Evolutionary conservation across 2,797 vertebrate species (phyloP).

Genomic region (Scolopax rusticola): DNA sequence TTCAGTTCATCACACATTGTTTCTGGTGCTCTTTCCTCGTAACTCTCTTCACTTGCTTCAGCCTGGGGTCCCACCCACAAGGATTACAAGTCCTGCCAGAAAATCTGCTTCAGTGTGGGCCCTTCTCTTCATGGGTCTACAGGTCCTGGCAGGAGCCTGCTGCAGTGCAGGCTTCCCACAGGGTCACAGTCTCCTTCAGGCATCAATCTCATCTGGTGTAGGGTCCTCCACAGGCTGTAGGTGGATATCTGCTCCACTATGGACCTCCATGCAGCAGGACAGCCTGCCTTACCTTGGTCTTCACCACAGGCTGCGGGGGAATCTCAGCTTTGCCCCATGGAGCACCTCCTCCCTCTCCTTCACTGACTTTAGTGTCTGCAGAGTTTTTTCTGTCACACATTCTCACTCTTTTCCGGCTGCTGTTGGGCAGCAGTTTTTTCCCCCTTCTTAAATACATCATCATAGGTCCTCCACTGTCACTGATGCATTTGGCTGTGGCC

Average conservation of each 20-base stretch:
- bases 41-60: background rate
- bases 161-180: background rate
- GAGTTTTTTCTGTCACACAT: no score
- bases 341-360: background rate
- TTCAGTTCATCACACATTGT: background rate
- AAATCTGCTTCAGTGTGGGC: background rate
- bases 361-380: background rate
- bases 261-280: background rate
- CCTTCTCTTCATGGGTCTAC: background rate
- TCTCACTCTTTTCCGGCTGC: background rate
- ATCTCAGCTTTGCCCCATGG: background rate
- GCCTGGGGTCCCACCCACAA: background rate
- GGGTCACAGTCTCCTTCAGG: background rate
- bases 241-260: background rate
- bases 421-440: background rate
- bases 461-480: no score
- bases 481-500: background rate
- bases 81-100: background rate
- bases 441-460: background rate
- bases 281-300: background rate
- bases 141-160: background rate
- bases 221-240: background rate
- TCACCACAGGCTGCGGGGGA: background rate
- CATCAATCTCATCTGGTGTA: background rate
- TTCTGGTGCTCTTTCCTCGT: background rate